Evolutionary conservation across 1,140 invertebrate species (phyloP), one percentile per base, ranked within the genome.

Genomic region (Centruroides sculpturatus): DNA sequence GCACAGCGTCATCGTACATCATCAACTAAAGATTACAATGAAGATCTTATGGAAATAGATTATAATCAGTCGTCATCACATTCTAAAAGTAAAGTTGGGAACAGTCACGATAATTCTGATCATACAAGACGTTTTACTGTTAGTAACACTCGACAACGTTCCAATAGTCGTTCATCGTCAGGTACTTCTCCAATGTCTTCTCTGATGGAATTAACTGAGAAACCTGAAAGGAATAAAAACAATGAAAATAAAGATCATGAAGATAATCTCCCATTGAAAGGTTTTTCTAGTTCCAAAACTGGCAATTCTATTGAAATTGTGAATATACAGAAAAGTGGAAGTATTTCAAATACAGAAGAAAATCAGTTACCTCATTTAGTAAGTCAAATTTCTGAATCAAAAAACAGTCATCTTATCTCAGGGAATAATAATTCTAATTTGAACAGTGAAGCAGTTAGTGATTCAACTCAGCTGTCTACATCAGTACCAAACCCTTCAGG

Each of bases 1-100:
- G 74, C 71, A 69, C 56, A 54, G 55, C 62, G 52, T 59, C 63
- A 67, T 70, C 69, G 59, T 60, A 76, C 77, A 12, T 61, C 56
- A 47, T 41, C 50, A 46, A 59, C 53, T 35, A 51, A 58, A 49
- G 66, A 63, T 13, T 51, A 59, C 5, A 55, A 55, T 11, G 66
- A 64, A 50, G 69, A 70, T 46, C 53, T 70, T 8, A 69, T 70
- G 68, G 68, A 68, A 60, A 62, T 70, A 13, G 68, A 69, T 46
- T 69, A 66, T 41, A 41, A 41, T 41, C 41, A 41, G 41, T 8
- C 41, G 8, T 41, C 41, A 41, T 41, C 41, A 41, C 41, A n/a
- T 4, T 34, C 50, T 13, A 51, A 51, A 51, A 11, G 12, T 1
- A 34, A 51, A 51, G 50, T 51, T 13, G 23, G 12, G 5, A 51